Evolutionary conservation across 1,140 invertebrate species (phyloP).

Genomic region (Homarus americanus): DNA sequence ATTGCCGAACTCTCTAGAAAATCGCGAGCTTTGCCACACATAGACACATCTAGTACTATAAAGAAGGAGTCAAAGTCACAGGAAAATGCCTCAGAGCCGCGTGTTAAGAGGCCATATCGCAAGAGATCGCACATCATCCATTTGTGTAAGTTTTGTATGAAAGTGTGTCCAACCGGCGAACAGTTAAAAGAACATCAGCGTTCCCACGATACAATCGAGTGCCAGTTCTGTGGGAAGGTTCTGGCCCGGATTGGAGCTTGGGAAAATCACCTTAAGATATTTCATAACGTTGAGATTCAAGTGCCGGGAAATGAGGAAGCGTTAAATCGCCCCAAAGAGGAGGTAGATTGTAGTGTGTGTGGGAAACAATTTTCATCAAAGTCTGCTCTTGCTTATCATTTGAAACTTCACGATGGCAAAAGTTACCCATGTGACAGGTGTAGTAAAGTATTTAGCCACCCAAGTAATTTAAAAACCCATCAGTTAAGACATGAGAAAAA

Average conservation of each 20-base stretch:
- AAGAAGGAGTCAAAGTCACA: background rate
- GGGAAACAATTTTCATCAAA: constrained; percentile 49
- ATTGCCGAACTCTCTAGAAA: constrained; percentile 47
- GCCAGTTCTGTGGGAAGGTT: constrained; percentile 60
- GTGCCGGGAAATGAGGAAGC: constrained; percentile 55
- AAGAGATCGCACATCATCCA: constrained; percentile 48
- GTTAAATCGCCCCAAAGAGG: constrained; percentile 25
- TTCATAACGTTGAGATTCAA: constrained; percentile 64
- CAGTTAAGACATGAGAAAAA: constrained; percentile 36
- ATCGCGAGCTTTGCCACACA: constrained; percentile 20
- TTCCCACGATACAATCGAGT: constrained; percentile 47
- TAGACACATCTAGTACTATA: background rate
- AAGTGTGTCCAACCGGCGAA: constrained; percentile 48
- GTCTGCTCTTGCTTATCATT: constrained; percentile 47
- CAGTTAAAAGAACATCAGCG: constrained; percentile 43
- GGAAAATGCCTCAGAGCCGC: background rate
- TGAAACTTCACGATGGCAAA: constrained; percentile 48
- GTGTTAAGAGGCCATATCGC: constrained; percentile 34
- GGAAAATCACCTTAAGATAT: constrained; percentile 55
- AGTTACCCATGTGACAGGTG: constrained; percentile 52
- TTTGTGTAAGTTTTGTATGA: constrained; percentile 64
- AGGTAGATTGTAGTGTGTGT: constrained; percentile 43
- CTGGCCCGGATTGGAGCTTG: constrained; percentile 55
- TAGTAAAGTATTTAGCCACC: constrained; percentile 46
- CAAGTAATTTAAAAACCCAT: constrained; percentile 46